phyloP scores from a whole-genome alignment of 2,113 vertebrate species.

The Delphinus delphis region DNA sequence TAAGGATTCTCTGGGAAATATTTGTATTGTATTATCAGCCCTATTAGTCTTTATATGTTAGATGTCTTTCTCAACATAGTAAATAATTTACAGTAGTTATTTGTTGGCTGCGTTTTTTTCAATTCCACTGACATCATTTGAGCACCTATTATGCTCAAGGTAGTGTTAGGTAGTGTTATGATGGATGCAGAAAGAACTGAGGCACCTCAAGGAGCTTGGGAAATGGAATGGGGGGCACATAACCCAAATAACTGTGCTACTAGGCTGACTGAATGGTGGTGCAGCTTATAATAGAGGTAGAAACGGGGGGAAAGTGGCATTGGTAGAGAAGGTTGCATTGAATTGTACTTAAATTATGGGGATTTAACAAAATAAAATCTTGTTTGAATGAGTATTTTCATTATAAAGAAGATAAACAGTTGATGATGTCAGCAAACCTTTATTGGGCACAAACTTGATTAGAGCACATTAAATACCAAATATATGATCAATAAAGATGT shows the following conservation, averaged over 20 bases:
- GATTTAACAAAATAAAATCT: not conserved
- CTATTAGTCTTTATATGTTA: not conserved
- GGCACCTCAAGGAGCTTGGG: not conserved
- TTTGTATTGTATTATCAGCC: slow-evolving; percentile 10
- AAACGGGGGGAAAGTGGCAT: not conserved
- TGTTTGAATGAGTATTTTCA: slow-evolving; percentile 26
- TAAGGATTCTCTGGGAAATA: not conserved
- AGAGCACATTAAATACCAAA: not conserved
- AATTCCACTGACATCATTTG: not conserved
- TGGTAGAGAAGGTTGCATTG: not conserved
- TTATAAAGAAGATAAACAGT: not conserved
- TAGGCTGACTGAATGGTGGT: not conserved
- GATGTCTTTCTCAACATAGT: slow-evolving; percentile 14
- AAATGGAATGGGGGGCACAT: not conserved
- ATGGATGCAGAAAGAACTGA: not conserved
- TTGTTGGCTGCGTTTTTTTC: slow-evolving; percentile 34
- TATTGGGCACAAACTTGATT: not conserved
- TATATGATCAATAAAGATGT: not conserved
- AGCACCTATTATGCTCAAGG: not conserved
- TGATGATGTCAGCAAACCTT: slow-evolving; percentile 17
- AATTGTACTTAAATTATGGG: slow-evolving; percentile 20
- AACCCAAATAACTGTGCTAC: not conserved
- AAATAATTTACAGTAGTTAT: slow-evolving; percentile 28
- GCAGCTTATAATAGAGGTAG: not conserved
- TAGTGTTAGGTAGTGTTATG: not conserved